These are phyloP conservation scores for Trichonephila clavata DNA, from an alignment of 1,140 invertebrate species.

Conservation along the genomic window DNA sequence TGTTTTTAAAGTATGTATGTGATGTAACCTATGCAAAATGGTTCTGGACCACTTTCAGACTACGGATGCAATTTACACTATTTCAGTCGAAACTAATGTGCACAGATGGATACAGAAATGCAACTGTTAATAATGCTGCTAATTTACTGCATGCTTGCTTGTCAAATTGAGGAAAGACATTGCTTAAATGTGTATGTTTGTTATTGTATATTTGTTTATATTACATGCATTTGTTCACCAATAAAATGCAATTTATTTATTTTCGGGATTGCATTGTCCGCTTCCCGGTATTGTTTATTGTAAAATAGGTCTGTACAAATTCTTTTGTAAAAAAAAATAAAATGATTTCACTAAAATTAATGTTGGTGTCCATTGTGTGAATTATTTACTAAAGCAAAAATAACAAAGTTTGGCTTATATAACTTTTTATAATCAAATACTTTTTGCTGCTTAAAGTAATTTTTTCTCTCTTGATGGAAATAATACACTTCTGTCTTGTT, in stretches of 20 bases:
- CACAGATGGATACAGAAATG: constrained; percentile 27
- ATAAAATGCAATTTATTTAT: constrained; percentile 75
- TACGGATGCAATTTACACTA: constrained; percentile 65
- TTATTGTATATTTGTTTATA: constrained; percentile 77
- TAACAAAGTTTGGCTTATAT: no score
- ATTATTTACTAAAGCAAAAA: not conserved
- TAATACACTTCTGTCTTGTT: no score
- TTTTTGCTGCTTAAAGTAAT: no score
- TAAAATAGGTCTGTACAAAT: constrained; percentile 76
- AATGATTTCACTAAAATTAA: constrained; percentile 53
- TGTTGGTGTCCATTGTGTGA: not conserved
- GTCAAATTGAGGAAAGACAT: constrained; percentile 56
- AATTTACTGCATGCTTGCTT: constrained; percentile 45
- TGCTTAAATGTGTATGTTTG: constrained; percentile 70
- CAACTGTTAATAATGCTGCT: constrained; percentile 42
- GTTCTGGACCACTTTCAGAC: constrained; percentile 18
- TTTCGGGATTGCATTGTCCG: constrained; percentile 53
- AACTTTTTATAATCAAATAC: no score
- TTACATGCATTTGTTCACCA: constrained; percentile 57
- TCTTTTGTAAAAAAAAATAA: constrained; percentile 75
- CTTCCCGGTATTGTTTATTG: constrained; percentile 72
- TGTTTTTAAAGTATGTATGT: not conserved
- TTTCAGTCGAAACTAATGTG: constrained; percentile 20
- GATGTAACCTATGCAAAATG: not conserved
- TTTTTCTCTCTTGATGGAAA: no score